These are phyloP conservation scores for Tetraneura akinire DNA, from an alignment of 1,140 invertebrate species.

Conservation along the genomic window DNA sequence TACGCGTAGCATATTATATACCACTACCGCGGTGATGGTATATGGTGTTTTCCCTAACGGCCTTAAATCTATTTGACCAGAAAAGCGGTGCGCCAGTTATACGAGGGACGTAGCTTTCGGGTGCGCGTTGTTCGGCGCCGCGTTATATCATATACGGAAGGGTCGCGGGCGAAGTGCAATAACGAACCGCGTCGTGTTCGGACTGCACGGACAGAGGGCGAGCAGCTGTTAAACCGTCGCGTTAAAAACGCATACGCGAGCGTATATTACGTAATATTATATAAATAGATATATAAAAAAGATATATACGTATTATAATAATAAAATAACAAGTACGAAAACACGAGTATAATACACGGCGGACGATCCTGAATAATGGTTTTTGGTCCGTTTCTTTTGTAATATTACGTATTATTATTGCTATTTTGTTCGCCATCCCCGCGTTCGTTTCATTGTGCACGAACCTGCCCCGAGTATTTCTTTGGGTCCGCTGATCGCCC, in stretches of 20 bases:
- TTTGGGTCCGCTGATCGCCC: too few relatives aligned
- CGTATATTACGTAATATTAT: too few relatives aligned
- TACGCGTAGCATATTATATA: not conserved
- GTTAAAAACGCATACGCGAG: not conserved
- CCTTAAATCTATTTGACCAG: conserved; percentile 27
- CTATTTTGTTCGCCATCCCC: not conserved
- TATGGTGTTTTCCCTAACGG: conserved; percentile 39
- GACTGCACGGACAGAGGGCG: not conserved
- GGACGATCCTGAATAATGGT: conserved; percentile 21
- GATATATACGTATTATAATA: not conserved
- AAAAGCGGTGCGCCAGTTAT: conserved; percentile 22
- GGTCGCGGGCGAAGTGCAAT: not conserved
- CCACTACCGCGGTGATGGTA: not conserved
- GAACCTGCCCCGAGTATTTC: not conserved
- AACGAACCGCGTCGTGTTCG: not conserved
- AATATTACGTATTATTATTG: not conserved
- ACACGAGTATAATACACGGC: too few relatives aligned
- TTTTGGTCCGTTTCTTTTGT: conserved; percentile 20
- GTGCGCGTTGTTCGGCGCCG: not conserved
- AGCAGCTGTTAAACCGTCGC: conserved; percentile 9
- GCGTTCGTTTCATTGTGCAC: not conserved
- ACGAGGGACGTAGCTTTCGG: conserved; percentile 32
- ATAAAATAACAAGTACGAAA: conserved; percentile 5
- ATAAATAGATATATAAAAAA: not conserved
- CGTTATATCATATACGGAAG: too few relatives aligned